phyloP scores from a whole-genome alignment of 92 coral and sea anemone genomes.

The Epizoanthus illoricatus region DNA sequence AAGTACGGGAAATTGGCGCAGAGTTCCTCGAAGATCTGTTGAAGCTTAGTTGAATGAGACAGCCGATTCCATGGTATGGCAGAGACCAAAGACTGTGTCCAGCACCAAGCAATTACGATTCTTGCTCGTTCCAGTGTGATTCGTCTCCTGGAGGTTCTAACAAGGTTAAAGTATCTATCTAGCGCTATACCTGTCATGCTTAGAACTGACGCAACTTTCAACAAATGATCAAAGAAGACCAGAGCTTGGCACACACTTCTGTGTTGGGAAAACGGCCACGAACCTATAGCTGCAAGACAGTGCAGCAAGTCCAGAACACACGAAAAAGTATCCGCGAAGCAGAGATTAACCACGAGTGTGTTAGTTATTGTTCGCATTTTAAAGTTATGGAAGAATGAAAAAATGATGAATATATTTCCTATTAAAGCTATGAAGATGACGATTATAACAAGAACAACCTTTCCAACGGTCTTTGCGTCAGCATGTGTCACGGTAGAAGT shows the following conservation, averaged over 20 bases:
- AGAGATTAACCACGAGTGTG: constrained; percentile 63
- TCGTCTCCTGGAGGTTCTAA: constrained; percentile 46
- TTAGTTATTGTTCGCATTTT: constrained; percentile 80
- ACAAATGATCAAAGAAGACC: constrained; percentile 50
- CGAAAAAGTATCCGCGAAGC: constrained; percentile 64
- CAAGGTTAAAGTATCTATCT: constrained; percentile 65
- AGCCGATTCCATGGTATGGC: constrained; percentile 69
- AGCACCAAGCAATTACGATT: constrained; percentile 47
- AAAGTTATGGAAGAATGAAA: constrained; percentile 57
- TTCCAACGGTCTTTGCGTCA: not conserved
- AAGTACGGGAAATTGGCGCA: constrained; percentile 47
- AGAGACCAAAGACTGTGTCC: constrained; percentile 54
- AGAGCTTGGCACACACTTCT: constrained; percentile 46
- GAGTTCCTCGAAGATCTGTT: not conserved
- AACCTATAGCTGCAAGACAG: constrained; percentile 34
- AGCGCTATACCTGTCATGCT: constrained; percentile 72
- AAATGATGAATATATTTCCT: constrained; percentile 53
- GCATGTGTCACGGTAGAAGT: not conserved
- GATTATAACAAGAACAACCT: constrained; percentile 19
- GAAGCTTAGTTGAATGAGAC: not conserved
- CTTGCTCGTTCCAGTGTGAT: constrained; percentile 44
- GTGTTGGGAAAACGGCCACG: constrained; percentile 32
- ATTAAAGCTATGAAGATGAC: constrained; percentile 38
- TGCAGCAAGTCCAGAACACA: constrained; percentile 57
- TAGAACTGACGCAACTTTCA: constrained; percentile 56